Evolutionary conservation across 2,888 invertebrate species (phyloP).

Genomic region (Conomelus anceps): DNA sequence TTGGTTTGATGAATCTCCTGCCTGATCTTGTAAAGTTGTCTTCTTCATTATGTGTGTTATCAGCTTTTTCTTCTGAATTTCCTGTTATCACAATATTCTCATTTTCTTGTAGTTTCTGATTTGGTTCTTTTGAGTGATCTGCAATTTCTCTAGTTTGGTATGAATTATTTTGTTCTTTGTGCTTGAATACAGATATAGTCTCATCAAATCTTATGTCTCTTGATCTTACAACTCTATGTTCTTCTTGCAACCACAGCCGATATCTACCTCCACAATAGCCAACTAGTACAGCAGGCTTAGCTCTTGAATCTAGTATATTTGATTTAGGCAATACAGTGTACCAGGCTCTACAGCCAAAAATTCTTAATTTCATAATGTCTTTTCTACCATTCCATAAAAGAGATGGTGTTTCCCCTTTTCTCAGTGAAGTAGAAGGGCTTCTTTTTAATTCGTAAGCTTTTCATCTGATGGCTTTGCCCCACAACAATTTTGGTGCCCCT

Average conservation of each 20-base stretch:
- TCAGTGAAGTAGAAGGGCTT: constrained; percentile 24
- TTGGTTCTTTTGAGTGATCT: not conserved
- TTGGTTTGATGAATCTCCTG: not conserved
- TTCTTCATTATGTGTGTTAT: constrained; percentile 17
- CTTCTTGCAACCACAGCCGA: constrained; percentile 10
- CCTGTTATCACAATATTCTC: not conserved
- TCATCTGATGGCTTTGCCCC: not conserved
- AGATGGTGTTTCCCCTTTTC: constrained; percentile 22
- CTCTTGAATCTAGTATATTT: constrained; percentile 18
- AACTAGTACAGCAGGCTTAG: constrained; percentile 17
- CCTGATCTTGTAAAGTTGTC: not conserved
- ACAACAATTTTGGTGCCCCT: not conserved
- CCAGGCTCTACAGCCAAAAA: constrained; percentile 28
- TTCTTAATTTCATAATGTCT: constrained; percentile 25
- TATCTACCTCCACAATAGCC: constrained; percentile 22
- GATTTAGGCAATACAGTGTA: constrained; percentile 15
- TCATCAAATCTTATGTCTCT: constrained; percentile 24
- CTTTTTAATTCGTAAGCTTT: not conserved
- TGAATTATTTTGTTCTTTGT: not conserved
- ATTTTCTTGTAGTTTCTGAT: not conserved
- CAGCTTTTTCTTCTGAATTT: constrained; percentile 19
- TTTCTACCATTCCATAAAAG: constrained; percentile 19
- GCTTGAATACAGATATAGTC: constrained; percentile 6
- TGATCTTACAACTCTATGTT: constrained; percentile 19
- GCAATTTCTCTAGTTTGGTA: not conserved